Evolutionary conservation across 2,797 vertebrate genomes (phyloP), one percentile per base, ranked within the genome.

Genomic region (Oreortyx pictus): DNA sequence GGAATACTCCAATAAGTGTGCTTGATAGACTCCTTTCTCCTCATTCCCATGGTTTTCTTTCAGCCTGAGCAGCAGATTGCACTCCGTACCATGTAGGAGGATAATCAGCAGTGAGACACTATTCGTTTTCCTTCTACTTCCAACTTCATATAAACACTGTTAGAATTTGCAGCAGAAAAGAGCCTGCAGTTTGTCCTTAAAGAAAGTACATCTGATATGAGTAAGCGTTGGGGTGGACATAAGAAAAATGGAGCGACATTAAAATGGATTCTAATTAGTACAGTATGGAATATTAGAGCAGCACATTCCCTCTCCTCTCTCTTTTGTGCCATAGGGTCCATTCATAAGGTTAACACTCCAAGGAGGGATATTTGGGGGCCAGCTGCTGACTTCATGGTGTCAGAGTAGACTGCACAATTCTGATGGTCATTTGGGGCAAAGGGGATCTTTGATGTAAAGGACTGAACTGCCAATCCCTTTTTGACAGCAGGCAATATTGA

Each of bases 231-330:
- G 46, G 64, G 31, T 79, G 71, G 70, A 74, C 86, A 64, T 16
- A 29, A 89, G 66, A 85, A 75, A 78, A 83, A 92, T 43, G 67
- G 71, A 56, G 13, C 29, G 41, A 31, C 22, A 41, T 94, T 79
- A 73, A 81, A 89, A 83, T 2, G 44, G 82, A 70, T 79, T 77
- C 65, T 60, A 68, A 92, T 87, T 46, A 33, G 79, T 52, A 54
- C 65, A 37, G 50, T n/a, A 14, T 41, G 46, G 70, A 92, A 89
- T 89, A 87, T 66, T 47, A 46, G 64, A 89, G 61, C 47, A 86
- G 76, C 56, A 87, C 54, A 11, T 35, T 35, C 54, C 15, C 35
- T 86, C 87, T 81, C 43, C 29, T 86, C n/a, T 66, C 56, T 46
- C 56, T 74, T 67, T 54, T 0, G 0, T 74, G 46, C 66, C 82